These are phyloP conservation scores for Geococcyx californianus DNA, from an alignment of 2,113 vertebrate genomes.

Conservation along the genomic window DNA sequence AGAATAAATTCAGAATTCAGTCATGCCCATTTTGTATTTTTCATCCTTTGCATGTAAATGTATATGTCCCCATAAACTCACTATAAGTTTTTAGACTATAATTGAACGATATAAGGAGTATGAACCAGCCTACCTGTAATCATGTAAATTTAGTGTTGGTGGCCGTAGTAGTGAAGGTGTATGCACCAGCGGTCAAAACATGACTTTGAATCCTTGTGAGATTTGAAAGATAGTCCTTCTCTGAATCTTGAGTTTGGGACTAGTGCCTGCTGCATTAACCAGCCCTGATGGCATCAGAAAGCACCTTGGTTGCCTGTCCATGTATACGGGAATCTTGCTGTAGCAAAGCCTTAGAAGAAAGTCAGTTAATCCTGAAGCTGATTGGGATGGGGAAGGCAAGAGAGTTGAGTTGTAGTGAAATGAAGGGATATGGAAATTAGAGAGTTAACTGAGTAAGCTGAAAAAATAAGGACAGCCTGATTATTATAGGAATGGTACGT, in stretches of 20 bases:
- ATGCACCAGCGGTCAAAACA: rapidly evolving
- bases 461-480: neutral
- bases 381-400: neutral
- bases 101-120: neutral
- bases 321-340: neutral
- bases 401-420: neutral
- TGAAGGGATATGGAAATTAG: neutral
- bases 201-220: neutral
- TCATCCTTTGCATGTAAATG: neutral
- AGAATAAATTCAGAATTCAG: neutral
- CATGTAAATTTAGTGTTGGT: neutral
- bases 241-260: neutral
- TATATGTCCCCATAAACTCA: neutral
- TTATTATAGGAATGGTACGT: neutral
- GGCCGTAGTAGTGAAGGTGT: neutral
- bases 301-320: neutral
- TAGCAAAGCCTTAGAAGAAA: neutral
- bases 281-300: neutral
- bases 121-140: neutral
- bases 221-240: neutral
- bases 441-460: neutral
- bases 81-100: neutral
- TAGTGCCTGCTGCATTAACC: neutral
- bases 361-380: neutral
- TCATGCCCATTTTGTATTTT: neutral